Evolutionary conservation across 2,888 invertebrate genomes (phyloP).

Genomic region (Tetanocera ferruginea): DNA sequence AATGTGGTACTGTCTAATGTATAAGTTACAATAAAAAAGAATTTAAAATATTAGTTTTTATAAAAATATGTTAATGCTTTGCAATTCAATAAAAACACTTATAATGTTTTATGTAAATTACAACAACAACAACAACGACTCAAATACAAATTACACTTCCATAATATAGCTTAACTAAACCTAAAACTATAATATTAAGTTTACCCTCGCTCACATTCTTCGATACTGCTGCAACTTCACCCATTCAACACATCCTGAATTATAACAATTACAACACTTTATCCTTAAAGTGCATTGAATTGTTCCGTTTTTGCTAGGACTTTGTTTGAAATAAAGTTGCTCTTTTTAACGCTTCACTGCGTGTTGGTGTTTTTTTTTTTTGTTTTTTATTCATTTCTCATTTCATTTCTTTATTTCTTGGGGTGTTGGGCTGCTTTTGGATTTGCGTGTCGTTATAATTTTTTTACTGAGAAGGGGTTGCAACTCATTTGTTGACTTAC

Average conservation of each 20-base stretch:
- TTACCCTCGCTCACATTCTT: not conserved
- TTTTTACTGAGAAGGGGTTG: not conserved
- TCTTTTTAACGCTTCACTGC: conserved; percentile 36
- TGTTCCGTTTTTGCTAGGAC: conserved; percentile 10
- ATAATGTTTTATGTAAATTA: too few relatives aligned
- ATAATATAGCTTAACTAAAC: not conserved
- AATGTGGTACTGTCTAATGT: too few relatives aligned
- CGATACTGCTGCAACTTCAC: too few relatives aligned
- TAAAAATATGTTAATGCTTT: too few relatives aligned
- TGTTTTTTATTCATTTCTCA: not conserved
- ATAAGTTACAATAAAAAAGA: too few relatives aligned
- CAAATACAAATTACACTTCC: too few relatives aligned
- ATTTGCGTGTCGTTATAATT: not conserved
- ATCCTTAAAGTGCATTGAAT: conserved; percentile 25
- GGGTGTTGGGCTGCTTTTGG: not conserved
- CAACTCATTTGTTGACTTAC: not conserved
- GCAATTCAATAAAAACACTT: too few relatives aligned
- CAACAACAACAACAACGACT: not conserved
- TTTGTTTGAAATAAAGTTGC: conserved; percentile 35
- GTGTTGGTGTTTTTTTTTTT: conserved; percentile 3
- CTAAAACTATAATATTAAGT: not conserved
- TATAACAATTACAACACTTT: conserved; percentile 28
- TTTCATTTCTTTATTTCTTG: not conserved
- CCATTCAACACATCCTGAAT: not conserved
- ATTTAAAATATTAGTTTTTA: too few relatives aligned